Conservation (phyloP, 2,888 invertebrate species). For the Ypsolopha scabrella region DNA sequence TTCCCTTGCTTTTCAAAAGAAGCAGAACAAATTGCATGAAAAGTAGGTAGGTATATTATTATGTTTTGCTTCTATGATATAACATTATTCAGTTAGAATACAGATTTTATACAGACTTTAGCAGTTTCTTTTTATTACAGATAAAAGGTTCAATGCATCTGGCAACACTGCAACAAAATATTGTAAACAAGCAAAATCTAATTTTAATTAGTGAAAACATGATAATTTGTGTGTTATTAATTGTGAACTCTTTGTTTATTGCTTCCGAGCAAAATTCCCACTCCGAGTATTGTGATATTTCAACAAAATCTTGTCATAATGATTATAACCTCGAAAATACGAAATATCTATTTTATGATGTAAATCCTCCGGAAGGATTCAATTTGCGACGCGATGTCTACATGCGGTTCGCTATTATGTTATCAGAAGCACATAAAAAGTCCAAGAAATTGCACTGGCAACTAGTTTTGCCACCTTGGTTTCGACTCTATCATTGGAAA, state of each 20-base stretch:
- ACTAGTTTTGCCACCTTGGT: conserved; percentile 94
- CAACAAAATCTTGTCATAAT: not conserved
- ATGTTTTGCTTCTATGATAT: too few relatives aligned
- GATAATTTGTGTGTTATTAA: not conserved
- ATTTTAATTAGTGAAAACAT: not conserved
- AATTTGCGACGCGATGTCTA: conserved; percentile 97
- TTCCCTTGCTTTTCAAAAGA: too few relatives aligned
- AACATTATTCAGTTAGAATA: too few relatives aligned
- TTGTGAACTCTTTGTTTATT: not conserved
- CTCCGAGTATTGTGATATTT: not conserved
- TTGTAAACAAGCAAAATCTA: too few relatives aligned
- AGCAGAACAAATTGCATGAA: too few relatives aligned
- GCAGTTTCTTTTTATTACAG: too few relatives aligned
- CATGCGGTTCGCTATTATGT: conserved; percentile 89
- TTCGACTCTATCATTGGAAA: conserved; percentile 91
- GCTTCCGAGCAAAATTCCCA: not conserved
- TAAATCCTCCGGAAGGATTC: conserved; percentile 96
- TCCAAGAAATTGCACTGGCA: conserved; percentile 61
- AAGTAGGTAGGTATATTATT: too few relatives aligned
- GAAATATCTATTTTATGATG: conserved; percentile 91
- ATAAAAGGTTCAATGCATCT: too few relatives aligned
- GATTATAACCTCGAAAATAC: not conserved
- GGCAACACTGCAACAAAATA: too few relatives aligned
- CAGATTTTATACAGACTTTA: too few relatives aligned
- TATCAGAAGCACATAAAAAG: conserved; percentile 73